Conservation (phyloP, 35 echinoderm and acorn worm species). For the Anneissia japonica region DNA sequence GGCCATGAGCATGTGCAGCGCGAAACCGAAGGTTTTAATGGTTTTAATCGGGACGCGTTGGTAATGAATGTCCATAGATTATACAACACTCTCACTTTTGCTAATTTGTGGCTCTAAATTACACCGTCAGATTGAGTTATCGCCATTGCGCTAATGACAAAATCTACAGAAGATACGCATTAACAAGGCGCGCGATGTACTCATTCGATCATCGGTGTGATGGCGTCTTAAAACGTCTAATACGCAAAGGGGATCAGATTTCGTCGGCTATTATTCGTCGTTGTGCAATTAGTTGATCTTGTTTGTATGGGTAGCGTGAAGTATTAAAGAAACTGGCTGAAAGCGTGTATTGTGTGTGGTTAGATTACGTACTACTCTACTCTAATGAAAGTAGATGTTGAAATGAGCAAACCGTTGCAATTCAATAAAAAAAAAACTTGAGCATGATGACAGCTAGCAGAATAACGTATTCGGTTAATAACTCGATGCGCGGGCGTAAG, state of each 20-base stretch:
- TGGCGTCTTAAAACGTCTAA: background rate
- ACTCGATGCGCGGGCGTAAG: background rate
- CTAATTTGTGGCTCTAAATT: background rate
- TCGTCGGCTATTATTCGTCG: background rate
- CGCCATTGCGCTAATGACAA: background rate
- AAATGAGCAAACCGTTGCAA: background rate
- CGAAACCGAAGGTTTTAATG: background rate
- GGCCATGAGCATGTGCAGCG: background rate
- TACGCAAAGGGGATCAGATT: background rate
- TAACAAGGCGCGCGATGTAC: background rate
- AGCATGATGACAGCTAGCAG: background rate
- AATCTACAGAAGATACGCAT: background rate
- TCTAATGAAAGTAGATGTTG: background rate
- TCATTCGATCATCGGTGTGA: background rate
- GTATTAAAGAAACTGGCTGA: background rate
- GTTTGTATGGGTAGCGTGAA: background rate
- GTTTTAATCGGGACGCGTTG: background rate
- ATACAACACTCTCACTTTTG: background rate
- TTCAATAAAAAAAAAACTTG: background rate
- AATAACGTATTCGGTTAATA: background rate
- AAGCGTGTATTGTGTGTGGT: background rate
- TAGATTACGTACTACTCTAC: background rate
- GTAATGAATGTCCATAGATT: background rate
- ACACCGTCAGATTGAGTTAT: constrained; percentile 1
- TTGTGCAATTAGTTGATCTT: background rate